Conservation (phyloP, 2,888 invertebrate species). For the Dicyrtomina minuta region DNA sequence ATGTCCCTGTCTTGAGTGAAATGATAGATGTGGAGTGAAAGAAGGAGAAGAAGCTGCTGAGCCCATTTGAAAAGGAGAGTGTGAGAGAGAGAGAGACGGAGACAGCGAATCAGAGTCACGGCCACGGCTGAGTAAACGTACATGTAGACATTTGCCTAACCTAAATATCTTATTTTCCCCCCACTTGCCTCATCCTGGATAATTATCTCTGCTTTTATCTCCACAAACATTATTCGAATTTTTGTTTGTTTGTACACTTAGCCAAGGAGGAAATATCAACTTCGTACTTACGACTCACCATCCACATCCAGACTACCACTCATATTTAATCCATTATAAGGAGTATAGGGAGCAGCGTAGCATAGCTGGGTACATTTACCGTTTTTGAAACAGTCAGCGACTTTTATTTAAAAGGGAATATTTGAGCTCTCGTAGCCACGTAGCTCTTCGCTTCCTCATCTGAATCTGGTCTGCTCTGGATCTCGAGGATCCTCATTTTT, state of each 20-base stretch:
- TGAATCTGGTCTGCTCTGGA: no score
- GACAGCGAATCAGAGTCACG: conserved; percentile 1
- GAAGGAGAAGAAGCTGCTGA: no score
- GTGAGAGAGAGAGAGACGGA: not conserved
- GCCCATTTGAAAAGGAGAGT: not conserved
- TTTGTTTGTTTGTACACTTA: not conserved
- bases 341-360: no score
- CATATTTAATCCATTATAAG: not conserved
- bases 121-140: not conserved
- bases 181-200: not conserved
- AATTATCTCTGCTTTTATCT: not conserved
- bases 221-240: not conserved
- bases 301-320: not conserved
- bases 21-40: no score
- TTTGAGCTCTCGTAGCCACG: no score
- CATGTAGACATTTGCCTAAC: conserved; percentile 3
- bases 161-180: not conserved
- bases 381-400: no score
- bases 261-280: not conserved
- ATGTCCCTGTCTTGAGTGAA: no score
- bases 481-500: no score
- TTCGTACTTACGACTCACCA: not conserved
- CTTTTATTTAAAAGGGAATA: no score
- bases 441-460: no score
- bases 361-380: no score